phyloP scores from a whole-genome alignment of 2,888 invertebrate genomes.

The Eucera pruinosa region DNA sequence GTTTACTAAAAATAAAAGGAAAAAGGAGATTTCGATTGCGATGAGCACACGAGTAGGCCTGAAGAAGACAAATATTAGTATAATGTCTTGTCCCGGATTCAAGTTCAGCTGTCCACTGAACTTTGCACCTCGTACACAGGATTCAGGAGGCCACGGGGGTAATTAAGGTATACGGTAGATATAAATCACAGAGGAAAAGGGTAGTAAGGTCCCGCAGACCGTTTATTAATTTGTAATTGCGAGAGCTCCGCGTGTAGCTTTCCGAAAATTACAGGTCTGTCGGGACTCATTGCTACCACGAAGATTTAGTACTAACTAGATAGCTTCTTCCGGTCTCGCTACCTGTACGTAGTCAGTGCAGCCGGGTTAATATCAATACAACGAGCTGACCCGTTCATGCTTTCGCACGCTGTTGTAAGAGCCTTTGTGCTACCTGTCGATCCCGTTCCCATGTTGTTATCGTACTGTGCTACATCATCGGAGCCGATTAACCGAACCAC shows the following conservation, averaged over 20 bases:
- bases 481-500: slow-evolving; percentile 64
- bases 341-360: neutral
- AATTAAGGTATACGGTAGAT: slow-evolving; percentile 76
- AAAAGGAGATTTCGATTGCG: too few relatives aligned
- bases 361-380: slow-evolving; percentile 49
- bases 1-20: too few relatives aligned
- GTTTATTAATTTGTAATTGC: slow-evolving; percentile 82
- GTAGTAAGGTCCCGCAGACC: slow-evolving; percentile 68
- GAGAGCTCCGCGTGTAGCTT: slow-evolving; percentile 71
- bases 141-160: slow-evolving; percentile 57
- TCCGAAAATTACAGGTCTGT: slow-evolving; percentile 78
- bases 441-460: slow-evolving; percentile 68
- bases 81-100: neutral
- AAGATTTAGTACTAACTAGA: slow-evolving; percentile 76
- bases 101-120: slow-evolving; percentile 40
- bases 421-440: slow-evolving; percentile 61
- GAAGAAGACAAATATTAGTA: neutral
- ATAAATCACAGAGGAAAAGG: slow-evolving; percentile 74
- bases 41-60: neutral
- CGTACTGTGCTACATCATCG: slow-evolving; percentile 62
- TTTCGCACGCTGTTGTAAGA: slow-evolving; percentile 56
- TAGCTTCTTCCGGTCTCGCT: slow-evolving; percentile 66
- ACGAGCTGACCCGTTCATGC: slow-evolving; percentile 27
- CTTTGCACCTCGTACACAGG: slow-evolving; percentile 54
- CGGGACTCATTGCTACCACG: slow-evolving; percentile 73